Evolutionary conservation across 2,888 invertebrate genomes (phyloP).

Genomic region (Parascotia fuliginaria): DNA sequence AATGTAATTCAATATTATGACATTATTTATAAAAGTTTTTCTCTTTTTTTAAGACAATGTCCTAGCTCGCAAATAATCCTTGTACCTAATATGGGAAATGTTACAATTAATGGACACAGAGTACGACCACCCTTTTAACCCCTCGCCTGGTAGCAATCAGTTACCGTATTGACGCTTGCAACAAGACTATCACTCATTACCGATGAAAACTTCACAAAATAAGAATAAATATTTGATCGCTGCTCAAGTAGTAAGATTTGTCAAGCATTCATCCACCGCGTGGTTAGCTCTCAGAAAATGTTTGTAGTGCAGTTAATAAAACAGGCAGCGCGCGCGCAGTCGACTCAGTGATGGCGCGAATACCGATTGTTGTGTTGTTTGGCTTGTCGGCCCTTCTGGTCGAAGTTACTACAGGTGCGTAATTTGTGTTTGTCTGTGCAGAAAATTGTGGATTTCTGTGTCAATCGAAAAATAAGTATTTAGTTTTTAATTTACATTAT

Average conservation of each 20-base stretch:
- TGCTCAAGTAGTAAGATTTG: neutral
- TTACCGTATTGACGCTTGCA: too few relatives aligned
- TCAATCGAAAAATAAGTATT: neutral
- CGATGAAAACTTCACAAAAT: too few relatives aligned
- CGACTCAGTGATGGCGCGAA: constrained; percentile 57
- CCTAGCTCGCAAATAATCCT: too few relatives aligned
- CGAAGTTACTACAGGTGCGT: constrained; percentile 53
- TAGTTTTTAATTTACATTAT: neutral
- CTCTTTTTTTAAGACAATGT: too few relatives aligned
- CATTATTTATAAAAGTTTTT: too few relatives aligned
- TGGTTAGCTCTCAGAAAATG: constrained; percentile 33
- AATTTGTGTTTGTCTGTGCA: constrained; percentile 23
- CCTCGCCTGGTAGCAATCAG: too few relatives aligned
- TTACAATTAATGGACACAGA: too few relatives aligned
- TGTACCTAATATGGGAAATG: too few relatives aligned
- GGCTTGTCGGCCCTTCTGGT: constrained; percentile 34
- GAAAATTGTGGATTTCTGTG: constrained; percentile 5
- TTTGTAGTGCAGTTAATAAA: constrained; percentile 54
- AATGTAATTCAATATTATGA: too few relatives aligned
- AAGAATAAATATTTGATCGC: too few relatives aligned
- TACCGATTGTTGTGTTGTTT: constrained; percentile 45
- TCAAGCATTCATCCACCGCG: constrained; percentile 4
- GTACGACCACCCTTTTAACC: too few relatives aligned
- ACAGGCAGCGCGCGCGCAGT: constrained; percentile 48
- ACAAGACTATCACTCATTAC: too few relatives aligned